These are phyloP conservation scores for Sarcophaga bullata DNA, from an alignment of 1,140 invertebrate species.

Conservation along the genomic window DNA sequence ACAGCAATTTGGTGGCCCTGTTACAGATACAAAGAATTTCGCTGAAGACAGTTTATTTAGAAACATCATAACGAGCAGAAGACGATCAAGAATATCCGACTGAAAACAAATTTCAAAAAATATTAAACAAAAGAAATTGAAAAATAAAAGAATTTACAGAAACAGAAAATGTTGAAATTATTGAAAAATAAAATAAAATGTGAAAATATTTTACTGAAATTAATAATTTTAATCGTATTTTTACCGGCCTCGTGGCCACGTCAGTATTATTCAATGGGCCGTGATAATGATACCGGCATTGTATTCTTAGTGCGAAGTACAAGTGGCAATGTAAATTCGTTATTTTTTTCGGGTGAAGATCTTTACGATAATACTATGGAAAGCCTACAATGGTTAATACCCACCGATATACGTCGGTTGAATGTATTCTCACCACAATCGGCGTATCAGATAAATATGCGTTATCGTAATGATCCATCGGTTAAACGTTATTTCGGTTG, in stretches of 20 bases:
- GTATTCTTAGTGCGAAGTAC: slow-evolving; percentile 52
- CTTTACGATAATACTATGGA: slow-evolving; percentile 58
- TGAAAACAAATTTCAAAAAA: neutral
- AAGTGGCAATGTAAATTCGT: slow-evolving; percentile 42
- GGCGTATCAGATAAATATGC: slow-evolving; percentile 60
- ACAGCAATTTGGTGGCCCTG: neutral
- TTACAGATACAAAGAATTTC: slow-evolving; percentile 23
- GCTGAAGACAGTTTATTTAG: slow-evolving; percentile 19
- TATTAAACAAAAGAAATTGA: neutral
- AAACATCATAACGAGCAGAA: slow-evolving; percentile 10
- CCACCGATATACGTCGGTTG: slow-evolving; percentile 54
- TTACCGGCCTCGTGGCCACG: neutral
- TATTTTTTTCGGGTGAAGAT: slow-evolving; percentile 54
- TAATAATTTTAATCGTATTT: neutral
- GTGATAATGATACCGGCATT: neutral
- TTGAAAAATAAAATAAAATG: neutral
- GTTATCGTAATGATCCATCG: slow-evolving; percentile 52
- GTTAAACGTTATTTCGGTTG: slow-evolving; percentile 55
- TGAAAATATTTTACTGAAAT: neutral
- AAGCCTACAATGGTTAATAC: slow-evolving; percentile 58
- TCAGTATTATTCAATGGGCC: neutral
- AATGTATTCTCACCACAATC: slow-evolving; percentile 55
- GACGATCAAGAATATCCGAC: neutral
- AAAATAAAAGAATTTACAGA: neutral
- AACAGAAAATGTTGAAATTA: neutral